Percentiles rank a stretch among this genome's conserved stretches.
Conservation (phyloP, 2,797 vertebrate genomes). For the Xerus rutilus region DNA sequence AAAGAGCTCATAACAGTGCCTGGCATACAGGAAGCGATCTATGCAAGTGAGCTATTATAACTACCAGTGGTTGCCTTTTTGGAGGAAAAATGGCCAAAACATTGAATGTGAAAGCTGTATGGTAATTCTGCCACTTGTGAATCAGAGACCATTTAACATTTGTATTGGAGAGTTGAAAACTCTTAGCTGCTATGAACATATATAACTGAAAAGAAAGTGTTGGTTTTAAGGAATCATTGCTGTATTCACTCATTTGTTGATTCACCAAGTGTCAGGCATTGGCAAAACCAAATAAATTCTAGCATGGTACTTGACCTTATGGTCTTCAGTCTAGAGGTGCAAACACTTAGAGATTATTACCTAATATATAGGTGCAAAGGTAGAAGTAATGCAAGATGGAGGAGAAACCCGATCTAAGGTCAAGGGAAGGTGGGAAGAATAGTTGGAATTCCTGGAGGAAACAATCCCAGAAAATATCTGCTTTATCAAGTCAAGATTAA, state of each 20-base stretch:
- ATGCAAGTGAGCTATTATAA: neutral
- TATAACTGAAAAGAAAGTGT: neutral
- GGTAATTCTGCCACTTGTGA: neutral
- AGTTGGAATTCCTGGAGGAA: neutral
- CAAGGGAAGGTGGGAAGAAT: neutral
- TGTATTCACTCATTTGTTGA: neutral
- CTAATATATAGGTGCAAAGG: neutral
- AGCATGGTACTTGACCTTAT: neutral
- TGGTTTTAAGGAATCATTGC: neutral
- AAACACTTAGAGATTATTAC: neutral
- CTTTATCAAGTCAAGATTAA: conserved; percentile 9
- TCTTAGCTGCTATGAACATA: neutral
- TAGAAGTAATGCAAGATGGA: neutral
- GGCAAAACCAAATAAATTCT: neutral
- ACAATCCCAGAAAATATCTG: neutral
- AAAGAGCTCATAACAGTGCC: neutral
- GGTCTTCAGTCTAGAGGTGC: neutral
- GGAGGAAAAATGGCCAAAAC: neutral
- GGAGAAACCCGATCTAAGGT: fast-evolving
- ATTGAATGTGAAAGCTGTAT: neutral
- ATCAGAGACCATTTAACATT: neutral
- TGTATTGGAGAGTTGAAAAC: neutral
- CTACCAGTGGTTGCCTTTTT: neutral
- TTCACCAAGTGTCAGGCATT: neutral
- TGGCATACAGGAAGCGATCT: neutral